Conservation (phyloP, 1,140 invertebrate species). For the Eupristina koningsbergeri region DNA sequence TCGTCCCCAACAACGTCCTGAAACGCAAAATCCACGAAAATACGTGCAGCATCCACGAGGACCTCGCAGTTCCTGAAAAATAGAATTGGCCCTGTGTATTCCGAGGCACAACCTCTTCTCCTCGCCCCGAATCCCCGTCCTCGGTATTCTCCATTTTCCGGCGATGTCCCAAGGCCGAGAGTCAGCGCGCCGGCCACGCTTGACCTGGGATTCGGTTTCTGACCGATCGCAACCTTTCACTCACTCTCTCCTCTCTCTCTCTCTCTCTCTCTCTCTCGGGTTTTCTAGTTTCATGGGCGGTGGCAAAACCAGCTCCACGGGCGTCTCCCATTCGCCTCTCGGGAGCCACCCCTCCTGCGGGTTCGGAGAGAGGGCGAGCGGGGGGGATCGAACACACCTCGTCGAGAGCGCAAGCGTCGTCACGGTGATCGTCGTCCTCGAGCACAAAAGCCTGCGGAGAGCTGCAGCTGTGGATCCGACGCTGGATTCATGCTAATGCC, state of each 20-base stretch:
- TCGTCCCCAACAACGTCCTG: not conserved
- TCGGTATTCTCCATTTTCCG: slow-evolving; percentile 39
- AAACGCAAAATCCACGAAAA: no score
- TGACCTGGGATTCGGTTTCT: slow-evolving; percentile 18
- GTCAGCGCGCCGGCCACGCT: not conserved
- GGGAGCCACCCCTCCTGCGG: slow-evolving; percentile 63
- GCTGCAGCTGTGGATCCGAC: slow-evolving; percentile 39
- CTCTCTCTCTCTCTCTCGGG: slow-evolving; percentile 11
- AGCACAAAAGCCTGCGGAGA: slow-evolving; percentile 52
- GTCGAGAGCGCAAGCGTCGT: slow-evolving; percentile 55
- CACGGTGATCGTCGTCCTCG: slow-evolving; percentile 24
- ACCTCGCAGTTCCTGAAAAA: not conserved
- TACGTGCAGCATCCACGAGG: not conserved
- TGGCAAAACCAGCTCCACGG: slow-evolving; percentile 63
- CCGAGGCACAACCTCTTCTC: not conserved
- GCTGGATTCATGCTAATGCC: slow-evolving; percentile 12
- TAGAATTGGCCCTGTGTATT: not conserved
- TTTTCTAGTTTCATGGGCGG: slow-evolving; percentile 65
- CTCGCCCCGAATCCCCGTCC: not conserved
- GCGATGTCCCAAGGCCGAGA: not conserved
- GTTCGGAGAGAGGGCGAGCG: slow-evolving; percentile 45
- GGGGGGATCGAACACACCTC: slow-evolving; percentile 38
- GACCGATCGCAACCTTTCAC: not conserved
- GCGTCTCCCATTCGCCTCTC: slow-evolving; percentile 69
- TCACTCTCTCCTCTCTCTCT: slow-evolving; percentile 38